Base-by-base conservation (phyloP, 2,113 vertebrate species). In the Pelecanoides urinatrix region DNA sequence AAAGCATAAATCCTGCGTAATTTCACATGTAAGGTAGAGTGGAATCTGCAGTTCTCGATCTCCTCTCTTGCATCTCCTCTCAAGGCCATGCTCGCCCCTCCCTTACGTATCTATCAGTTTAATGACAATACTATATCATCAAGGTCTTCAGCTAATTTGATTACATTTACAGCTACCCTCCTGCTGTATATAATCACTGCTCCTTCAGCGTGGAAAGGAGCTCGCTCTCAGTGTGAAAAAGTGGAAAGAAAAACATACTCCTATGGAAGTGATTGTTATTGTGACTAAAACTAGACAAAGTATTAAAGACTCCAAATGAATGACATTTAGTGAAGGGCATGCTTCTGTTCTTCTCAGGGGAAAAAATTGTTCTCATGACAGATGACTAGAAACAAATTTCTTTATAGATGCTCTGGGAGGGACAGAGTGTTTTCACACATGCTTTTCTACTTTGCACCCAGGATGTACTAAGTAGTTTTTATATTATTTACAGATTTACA, bases 381-480 rank as follows among this genome's bases (percentile, higher is more conserved):
- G 66, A 85, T 42, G 36, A 85, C 88, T 56, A 55, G 52, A 80
- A 83, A 16, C 18, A 44, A 86, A 52, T 56, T 49, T 85, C 55
- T 87, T 94, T 87, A 87, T 76, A 53, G 84, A 66, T 73, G 53
- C 22, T 94, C 49, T 82, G 58, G 66, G 81, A 91, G 47, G 20
- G 38, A 75, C 44, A 52, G 12, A 44, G 27, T 70, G 45, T 79
- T 94, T 92, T 95, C 80, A 78, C 79, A 87, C 79, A 65, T 72
- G 44, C 20, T 85, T 82, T 95, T 92, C 62, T 91, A 70, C 66
- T 95, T 94, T 89, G 71, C 81, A 95, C 50, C 70, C 66, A 76
- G 49, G 38, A 62, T 4, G 1, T 42, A 76, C 25, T 62, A 55
- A 76, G n/a, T 58, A 55, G 14, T 20, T 87, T 94, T 91, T 68